Evolutionary conservation across 1,140 invertebrate species (phyloP).

Genomic region (Trichoplusia ni): DNA sequence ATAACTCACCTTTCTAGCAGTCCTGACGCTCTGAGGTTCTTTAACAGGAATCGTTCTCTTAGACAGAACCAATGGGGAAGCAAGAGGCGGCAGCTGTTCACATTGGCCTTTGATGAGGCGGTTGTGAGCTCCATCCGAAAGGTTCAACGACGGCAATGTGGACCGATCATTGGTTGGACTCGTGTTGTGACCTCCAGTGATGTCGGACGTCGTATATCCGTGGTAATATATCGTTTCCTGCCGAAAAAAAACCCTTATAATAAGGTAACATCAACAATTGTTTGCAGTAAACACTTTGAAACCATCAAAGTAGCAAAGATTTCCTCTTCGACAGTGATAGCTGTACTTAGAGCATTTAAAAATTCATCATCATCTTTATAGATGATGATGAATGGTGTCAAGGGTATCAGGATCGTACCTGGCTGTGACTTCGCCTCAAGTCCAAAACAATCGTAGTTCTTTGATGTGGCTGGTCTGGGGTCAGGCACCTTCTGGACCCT

Average conservation of each 20-base stretch:
- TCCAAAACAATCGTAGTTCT: constrained; percentile 80
- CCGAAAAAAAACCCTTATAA: constrained; percentile 10
- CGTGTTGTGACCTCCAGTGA: constrained; percentile 62
- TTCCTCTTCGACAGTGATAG: too few species aligned
- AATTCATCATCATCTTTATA: neutral
- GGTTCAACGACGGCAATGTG: constrained; percentile 64
- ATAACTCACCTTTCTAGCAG: constrained; percentile 61
- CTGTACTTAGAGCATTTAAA: too few species aligned
- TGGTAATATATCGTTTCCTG: constrained; percentile 80
- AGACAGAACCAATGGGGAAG: constrained; percentile 67
- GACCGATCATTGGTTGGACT: constrained; percentile 65
- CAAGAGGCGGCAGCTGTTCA: constrained; percentile 73
- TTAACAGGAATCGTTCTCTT: constrained; percentile 52
- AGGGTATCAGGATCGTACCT: constrained; percentile 56
- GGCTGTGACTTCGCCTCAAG: constrained; percentile 82
- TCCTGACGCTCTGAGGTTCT: constrained; percentile 54
- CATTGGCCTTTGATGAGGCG: constrained; percentile 63
- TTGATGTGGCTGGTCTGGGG: constrained; percentile 73
- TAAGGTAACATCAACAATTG: too few species aligned
- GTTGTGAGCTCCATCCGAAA: constrained; percentile 60
- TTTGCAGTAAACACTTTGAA: too few species aligned
- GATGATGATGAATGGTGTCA: neutral
- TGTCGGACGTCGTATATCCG: constrained; percentile 75
- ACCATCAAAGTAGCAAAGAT: too few species aligned
- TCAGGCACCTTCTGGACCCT: constrained; percentile 74